Conservation (phyloP, 2,113 vertebrate species). For the Raja brachyura region DNA sequence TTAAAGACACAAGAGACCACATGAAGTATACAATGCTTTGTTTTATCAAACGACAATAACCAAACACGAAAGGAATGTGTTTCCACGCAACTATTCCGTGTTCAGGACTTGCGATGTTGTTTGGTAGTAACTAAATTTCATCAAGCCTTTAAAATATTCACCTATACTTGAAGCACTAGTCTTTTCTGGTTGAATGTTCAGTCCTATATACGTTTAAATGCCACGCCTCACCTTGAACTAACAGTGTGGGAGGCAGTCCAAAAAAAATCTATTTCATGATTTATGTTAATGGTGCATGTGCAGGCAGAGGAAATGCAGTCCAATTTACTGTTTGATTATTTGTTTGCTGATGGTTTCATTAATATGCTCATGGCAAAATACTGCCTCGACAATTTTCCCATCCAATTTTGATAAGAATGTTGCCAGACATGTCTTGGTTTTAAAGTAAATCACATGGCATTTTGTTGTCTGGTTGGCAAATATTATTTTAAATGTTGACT, state of each 20-base stretch:
- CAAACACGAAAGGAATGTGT: background rate
- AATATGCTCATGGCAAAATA: background rate
- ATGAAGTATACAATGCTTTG: background rate
- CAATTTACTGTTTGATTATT: background rate
- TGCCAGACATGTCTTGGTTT: background rate
- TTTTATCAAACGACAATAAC: background rate
- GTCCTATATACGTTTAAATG: background rate
- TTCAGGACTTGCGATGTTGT: background rate
- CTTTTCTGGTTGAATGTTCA: background rate
- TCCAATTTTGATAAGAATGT: background rate
- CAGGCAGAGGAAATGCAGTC: background rate
- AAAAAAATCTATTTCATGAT: background rate
- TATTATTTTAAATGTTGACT: background rate
- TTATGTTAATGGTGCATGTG: background rate
- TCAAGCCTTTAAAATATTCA: background rate
- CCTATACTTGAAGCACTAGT: background rate
- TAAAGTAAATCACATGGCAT: background rate
- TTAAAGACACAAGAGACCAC: too few relatives aligned
- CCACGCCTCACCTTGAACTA: background rate
- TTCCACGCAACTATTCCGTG: background rate
- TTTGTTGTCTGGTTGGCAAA: background rate
- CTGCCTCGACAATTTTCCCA: background rate
- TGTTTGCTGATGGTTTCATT: background rate
- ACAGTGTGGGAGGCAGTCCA: too few relatives aligned
- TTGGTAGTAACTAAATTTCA: background rate